Conservation (phyloP, 2,888 invertebrate species). For the Parasteatoda lunata region DNA sequence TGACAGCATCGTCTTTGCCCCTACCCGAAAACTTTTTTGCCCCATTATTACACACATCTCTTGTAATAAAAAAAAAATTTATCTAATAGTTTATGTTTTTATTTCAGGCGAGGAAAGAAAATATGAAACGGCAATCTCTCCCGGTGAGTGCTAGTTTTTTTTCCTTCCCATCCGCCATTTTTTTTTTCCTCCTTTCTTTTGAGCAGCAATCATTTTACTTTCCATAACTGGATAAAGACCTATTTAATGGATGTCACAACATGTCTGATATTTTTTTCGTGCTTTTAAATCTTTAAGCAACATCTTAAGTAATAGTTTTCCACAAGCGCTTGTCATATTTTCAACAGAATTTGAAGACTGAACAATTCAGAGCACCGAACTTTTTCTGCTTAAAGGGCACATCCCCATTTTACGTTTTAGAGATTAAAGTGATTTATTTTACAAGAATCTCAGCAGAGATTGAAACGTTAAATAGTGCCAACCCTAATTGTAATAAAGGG, state of each 20-base stretch:
- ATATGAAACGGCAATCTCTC: slow-evolving; percentile 51
- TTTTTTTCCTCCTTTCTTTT: not conserved
- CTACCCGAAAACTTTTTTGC: not conserved
- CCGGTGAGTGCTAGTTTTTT: slow-evolving; percentile 30
- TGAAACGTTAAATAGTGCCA: too few species aligned
- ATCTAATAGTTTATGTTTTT: slow-evolving; percentile 6
- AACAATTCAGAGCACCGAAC: too few species aligned
- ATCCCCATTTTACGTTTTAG: too few species aligned
- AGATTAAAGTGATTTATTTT: too few species aligned
- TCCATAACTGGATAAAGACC: not conserved
- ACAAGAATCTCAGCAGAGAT: too few species aligned
- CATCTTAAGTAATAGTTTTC: too few species aligned
- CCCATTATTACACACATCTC: slow-evolving; percentile 8
- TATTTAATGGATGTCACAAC: not conserved
- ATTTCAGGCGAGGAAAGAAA: slow-evolving; percentile 54
- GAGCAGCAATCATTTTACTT: not conserved
- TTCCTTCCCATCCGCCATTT: not conserved
- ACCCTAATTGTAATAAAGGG: too few species aligned
- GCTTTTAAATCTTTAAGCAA: too few species aligned
- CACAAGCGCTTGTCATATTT: too few species aligned
- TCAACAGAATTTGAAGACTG: too few species aligned
- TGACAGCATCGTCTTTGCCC: slow-evolving; percentile 19
- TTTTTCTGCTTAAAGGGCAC: too few species aligned
- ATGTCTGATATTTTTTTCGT: not conserved
- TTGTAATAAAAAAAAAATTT: not conserved